phyloP scores from a whole-genome alignment of 2,888 invertebrate species.

The Apamea epomidion region DNA sequence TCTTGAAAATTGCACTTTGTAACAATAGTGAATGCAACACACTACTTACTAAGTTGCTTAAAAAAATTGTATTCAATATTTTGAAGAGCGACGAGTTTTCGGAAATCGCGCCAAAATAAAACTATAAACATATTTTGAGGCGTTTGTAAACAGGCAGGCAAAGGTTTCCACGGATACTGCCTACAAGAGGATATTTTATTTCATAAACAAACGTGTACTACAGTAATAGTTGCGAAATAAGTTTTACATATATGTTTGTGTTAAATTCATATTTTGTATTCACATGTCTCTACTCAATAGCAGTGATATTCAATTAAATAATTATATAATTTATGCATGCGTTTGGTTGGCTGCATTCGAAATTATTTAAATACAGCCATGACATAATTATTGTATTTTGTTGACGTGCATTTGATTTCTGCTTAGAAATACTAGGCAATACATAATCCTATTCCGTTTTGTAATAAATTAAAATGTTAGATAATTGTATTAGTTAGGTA shows the following conservation, averaged over 20 bases:
- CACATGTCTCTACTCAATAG: neutral
- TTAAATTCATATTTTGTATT: neutral
- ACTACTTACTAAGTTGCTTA: neutral
- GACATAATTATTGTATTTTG: conserved; percentile 35
- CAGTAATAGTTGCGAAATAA: neutral
- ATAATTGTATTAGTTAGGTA: neutral
- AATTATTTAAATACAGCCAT: conserved; percentile 27
- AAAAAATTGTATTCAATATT: neutral
- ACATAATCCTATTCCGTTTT: neutral
- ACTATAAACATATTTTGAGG: neutral
- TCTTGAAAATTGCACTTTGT: neutral
- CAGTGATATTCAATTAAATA: conserved; percentile 7
- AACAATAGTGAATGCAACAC: neutral
- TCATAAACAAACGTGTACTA: neutral
- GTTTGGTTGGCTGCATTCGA: conserved; percentile 14
- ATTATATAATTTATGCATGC: neutral
- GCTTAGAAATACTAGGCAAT: neutral
- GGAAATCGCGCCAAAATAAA: neutral
- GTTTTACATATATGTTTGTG: neutral
- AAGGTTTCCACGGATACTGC: neutral
- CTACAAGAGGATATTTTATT: neutral
- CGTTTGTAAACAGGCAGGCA: neutral
- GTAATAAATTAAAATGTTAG: neutral
- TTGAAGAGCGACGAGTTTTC: neutral
- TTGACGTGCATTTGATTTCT: conserved; percentile 3